Base-by-base conservation (phyloP, 1,140 invertebrate genomes). In the Cataglyphis hispanica region DNA sequence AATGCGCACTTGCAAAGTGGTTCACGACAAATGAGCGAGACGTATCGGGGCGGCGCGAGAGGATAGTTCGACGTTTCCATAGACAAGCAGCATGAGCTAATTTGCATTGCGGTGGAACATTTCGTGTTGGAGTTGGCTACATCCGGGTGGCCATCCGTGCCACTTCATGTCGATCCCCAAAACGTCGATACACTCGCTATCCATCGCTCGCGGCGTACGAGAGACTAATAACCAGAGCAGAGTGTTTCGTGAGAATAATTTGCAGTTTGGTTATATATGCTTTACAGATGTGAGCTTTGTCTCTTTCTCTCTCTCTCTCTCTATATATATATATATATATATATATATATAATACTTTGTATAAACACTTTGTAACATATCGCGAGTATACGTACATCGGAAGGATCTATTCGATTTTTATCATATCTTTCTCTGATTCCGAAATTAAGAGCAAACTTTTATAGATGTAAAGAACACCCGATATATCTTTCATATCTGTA, bases 21-120 rank as follows among this genome's bases (percentile, higher is more conserved):
- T 66, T n/a, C 25, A 34, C 27, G 67, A 83, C 78, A 83, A 83
- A 83, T 83, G 67, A 63, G 43, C 31, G 37, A 83, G 78, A 72
- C 53, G 67, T 50, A 50, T 43, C 53, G 53, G 27, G 13, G 8
- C 50, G 37, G 53, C 66, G 43, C 50, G 50, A 13, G 46, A 66
- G 74, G 53, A 89, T 86, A 74, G 87, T 89, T 89, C 31, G 64
- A 56, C 60, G 60, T 84, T 67, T 72, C 40, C 67, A 53, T 77
- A 69, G 58, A 88, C 70, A 67, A 50, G 84, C 76, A 77, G 75
- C 60, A 76, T 43, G n/a, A 67, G 78, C 84, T 89, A 91, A 91
- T 91, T 91, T 91, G 88, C 90, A 91, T 91, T 91, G 91, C 85
- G 91, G 90, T 87, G 69, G 81, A 85, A 86, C 85, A 58, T 86